Evolutionary conservation across 2,888 invertebrate species (phyloP), one percentile per base, ranked within the genome.

Genomic region (Hemistola chrysoprasaria): DNA sequence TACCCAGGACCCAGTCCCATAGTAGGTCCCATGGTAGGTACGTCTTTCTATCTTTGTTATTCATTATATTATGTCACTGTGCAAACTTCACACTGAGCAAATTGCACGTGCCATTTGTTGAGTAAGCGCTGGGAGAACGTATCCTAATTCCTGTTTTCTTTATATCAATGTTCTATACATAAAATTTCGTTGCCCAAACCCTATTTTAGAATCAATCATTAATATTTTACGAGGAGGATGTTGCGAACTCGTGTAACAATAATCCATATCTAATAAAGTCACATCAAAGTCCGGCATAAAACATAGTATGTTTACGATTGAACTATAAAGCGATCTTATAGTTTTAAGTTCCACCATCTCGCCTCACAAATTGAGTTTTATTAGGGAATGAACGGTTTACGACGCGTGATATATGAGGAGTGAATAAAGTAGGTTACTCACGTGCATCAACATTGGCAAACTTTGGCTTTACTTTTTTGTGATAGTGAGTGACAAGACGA

Each of bases 281-380:
- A 65, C 70, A 78, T 74, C 70, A 71, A 71, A 76, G 69, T 67
- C 69, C 56, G 58, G 58, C 59, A 67, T 77, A 72, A 75, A 76
- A 67, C 67, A 68, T 65, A 65, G 59, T 56, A 63, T 68, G 61
- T 79, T 81, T 78, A 81, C 65, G 74, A 68, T 53, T 48, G 22
- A 27, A 54, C 67, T 56, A 76, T 79, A 79, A 80, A 79, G 55
- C 62, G 60, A 63, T 71, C 71, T 71, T 67, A 70, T 76, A 78
- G 78, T 79, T 78, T 78, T 73, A 78, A 80, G 73, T 78, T 76
- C 48, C 65, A 63, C 63, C 62, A 72, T 77, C 66, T 67, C 65
- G 62, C 64, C 65, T 72, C 75, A 79, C 80, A 80, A 81, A 80
- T 78, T 79, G 77, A 70, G 63, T 81, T 81, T 81, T 81, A 81